These are phyloP conservation scores for Percopsis transmontana DNA, from an alignment of 2,113 vertebrate genomes.

Conservation along the genomic window DNA sequence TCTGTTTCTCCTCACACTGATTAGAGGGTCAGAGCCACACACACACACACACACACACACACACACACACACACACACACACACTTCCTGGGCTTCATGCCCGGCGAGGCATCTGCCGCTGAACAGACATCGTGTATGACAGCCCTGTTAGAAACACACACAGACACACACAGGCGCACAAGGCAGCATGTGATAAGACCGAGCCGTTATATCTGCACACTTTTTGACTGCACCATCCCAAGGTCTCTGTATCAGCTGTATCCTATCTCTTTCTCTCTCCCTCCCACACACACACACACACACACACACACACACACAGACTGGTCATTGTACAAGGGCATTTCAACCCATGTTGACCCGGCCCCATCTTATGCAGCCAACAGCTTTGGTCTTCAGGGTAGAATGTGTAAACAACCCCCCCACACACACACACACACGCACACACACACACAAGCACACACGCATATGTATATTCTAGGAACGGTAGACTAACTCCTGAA, in stretches of 20 bases:
- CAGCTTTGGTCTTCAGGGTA: slow-evolving; percentile 33
- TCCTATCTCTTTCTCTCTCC: slow-evolving; percentile 54
- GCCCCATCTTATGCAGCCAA: slow-evolving; percentile 37
- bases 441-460: background rate
- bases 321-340: slow-evolving; percentile 6
- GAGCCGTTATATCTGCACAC: slow-evolving; percentile 52
- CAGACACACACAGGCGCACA: slow-evolving; percentile 15
- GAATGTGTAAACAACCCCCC: slow-evolving; percentile 39
- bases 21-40: slow-evolving; percentile 42
- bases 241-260: slow-evolving; percentile 67
- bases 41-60: slow-evolving; percentile 12
- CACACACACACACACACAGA: background rate
- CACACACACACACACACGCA: background rate
- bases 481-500: background rate
- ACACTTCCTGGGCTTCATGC: slow-evolving; percentile 79
- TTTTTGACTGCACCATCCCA: slow-evolving; percentile 64
- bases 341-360: slow-evolving; percentile 38
- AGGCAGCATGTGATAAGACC: slow-evolving; percentile 16
- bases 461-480: background rate
- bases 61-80: slow-evolving; percentile 36
- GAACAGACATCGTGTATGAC: slow-evolving; percentile 59
- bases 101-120: slow-evolving; percentile 78
- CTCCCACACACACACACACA: slow-evolving; percentile 13
- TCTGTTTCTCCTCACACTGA: slow-evolving; percentile 17
- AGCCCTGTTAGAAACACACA: slow-evolving; percentile 40